These are phyloP conservation scores for Halcyon malimbica DNA, from an alignment of 2,113 vertebrate genomes.

Conservation along the genomic window DNA sequence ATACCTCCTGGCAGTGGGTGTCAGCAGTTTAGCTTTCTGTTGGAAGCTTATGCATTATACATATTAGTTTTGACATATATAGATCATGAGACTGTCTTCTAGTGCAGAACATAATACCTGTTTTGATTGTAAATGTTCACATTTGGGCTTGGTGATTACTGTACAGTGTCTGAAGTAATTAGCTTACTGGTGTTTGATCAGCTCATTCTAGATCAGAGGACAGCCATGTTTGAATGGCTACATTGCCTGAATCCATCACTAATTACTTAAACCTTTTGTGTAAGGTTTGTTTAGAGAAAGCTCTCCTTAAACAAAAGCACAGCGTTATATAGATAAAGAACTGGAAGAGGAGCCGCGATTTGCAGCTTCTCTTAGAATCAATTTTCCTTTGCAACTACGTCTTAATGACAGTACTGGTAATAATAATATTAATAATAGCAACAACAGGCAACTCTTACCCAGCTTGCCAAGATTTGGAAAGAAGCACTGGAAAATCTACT, in stretches of 20 bases:
- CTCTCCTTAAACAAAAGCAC: neutral
- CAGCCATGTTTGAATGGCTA: neutral
- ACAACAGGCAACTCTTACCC: neutral
- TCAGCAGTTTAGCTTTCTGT: neutral
- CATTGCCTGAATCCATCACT: neutral
- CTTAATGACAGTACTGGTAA: neutral
- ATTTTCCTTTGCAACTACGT: neutral
- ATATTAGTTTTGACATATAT: neutral
- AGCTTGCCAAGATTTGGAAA: neutral
- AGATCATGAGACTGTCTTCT: neutral
- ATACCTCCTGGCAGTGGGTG: neutral
- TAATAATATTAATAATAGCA: too few relatives aligned
- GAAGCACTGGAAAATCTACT: neutral
- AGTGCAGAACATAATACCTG: neutral
- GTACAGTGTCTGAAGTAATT: neutral
- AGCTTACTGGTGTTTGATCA: neutral
- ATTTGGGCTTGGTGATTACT: neutral
- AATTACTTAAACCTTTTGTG: neutral
- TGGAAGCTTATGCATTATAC: accelerated
- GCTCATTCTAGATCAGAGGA: slow-evolving; percentile 4
- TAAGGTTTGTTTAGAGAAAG: neutral
- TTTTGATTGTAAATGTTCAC: neutral
- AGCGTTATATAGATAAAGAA: neutral
- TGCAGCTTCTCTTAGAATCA: neutral
- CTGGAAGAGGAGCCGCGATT: neutral